A percentile compares a stretch with the other conserved stretches of the same genome.
Evolutionary conservation across 2,113 vertebrate species (phyloP).

Genomic region (Salvator merianae): DNA sequence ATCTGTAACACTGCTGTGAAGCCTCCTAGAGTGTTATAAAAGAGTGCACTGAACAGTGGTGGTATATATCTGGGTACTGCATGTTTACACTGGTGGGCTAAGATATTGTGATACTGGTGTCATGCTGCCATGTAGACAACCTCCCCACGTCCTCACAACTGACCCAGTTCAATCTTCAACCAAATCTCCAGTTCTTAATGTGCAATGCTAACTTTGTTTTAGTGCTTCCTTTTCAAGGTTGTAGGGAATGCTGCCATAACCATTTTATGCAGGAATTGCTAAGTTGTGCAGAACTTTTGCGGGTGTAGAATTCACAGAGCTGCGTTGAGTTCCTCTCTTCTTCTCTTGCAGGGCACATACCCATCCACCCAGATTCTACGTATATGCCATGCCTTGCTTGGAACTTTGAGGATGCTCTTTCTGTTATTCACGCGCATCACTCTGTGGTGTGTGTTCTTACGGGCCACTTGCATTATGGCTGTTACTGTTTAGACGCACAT

Average conservation of each 20-base stretch:
- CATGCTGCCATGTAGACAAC: no score
- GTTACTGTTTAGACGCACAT: conserved; percentile 77
- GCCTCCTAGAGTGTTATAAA: no score
- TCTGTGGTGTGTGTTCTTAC: conserved; percentile 89
- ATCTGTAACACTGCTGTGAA: no score
- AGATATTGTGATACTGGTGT: no score
- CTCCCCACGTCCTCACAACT: no score
- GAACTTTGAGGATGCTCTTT: conserved; percentile 84
- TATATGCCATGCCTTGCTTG: conserved; percentile 83
- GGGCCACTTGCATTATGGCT: conserved; percentile 88
- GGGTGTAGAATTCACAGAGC: not conserved
- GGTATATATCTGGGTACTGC: not conserved
- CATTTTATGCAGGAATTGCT: not conserved
- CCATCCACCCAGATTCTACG: conserved; percentile 83
- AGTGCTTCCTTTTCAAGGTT: not conserved
- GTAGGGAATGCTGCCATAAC: not conserved
- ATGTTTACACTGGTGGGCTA: not conserved
- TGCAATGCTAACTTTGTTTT: not conserved
- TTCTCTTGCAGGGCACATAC: conserved; percentile 84
- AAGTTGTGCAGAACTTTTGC: not conserved
- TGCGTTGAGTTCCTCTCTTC: conserved; percentile 14
- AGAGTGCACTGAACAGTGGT: no score
- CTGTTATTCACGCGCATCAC: conserved; percentile 78
- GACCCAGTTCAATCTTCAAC: no score
- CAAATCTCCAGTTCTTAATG: not conserved